phyloP scores from a whole-genome alignment of 2,888 invertebrate genomes.

The Noctua comes region DNA sequence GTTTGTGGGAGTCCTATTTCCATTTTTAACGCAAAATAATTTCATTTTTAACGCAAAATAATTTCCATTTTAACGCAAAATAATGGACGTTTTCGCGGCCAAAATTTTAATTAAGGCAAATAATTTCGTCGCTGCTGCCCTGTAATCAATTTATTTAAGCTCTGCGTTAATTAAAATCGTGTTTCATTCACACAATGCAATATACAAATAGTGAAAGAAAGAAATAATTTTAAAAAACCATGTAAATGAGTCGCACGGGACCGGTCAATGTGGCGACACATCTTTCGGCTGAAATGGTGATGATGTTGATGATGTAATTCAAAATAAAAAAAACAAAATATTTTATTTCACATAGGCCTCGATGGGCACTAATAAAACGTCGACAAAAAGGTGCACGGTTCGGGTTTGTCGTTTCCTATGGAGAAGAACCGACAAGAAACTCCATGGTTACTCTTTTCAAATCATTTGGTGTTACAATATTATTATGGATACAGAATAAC shows the following conservation, averaged over 20 bases:
- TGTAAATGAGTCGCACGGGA: constrained; percentile 1
- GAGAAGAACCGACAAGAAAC: no score
- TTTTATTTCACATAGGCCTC: no score
- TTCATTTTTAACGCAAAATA: constrained; percentile 22
- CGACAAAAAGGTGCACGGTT: no score
- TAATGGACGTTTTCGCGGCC: constrained; percentile 2
- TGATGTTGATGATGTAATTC: no score
- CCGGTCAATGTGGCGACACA: no score
- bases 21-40: constrained; percentile 29
- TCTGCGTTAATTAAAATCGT: constrained; percentile 52
- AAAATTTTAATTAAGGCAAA: constrained; percentile 39
- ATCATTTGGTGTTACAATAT: no score
- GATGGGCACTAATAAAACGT: no score
- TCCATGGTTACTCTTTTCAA: no score
- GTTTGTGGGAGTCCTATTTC: background rate
- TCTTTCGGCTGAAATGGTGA: no score
- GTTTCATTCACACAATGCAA: constrained; percentile 21
- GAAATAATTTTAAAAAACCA: constrained; percentile 21
- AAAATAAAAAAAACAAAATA: no score
- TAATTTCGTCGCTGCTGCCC: constrained; percentile 21
- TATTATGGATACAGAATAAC: no score
- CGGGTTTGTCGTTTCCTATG: no score
- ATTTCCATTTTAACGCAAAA: constrained; percentile 20
- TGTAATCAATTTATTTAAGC: constrained; percentile 49
- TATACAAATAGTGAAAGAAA: constrained; percentile 22